These are phyloP conservation scores for Magallana angulata DNA, from an alignment of 1,140 invertebrate genomes.

Conservation along the genomic window DNA sequence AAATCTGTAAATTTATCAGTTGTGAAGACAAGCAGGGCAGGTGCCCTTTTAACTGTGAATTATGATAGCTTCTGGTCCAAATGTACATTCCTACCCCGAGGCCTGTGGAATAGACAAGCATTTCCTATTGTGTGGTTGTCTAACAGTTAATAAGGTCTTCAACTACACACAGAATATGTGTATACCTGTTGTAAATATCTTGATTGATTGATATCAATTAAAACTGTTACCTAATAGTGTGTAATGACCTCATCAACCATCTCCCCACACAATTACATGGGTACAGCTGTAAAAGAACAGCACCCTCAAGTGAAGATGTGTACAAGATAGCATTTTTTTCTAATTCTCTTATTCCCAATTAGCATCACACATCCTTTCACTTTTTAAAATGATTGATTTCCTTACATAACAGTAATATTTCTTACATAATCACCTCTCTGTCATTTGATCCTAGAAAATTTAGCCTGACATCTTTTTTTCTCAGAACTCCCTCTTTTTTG, in stretches of 20 bases:
- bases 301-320: neutral
- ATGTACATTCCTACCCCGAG: conserved; percentile 15
- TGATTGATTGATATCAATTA: conserved; percentile 18
- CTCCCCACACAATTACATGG: too few species aligned
- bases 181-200: neutral
- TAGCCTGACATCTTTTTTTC: too few species aligned
- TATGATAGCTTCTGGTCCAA: conserved; percentile 33
- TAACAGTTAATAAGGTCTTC: conserved; percentile 14
- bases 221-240: neutral
- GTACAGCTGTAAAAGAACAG: neutral
- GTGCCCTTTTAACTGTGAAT: conserved; percentile 29
- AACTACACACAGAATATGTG: neutral
- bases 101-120: neutral
- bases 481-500: too few species aligned
- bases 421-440: too few species aligned
- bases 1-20: conserved; percentile 26
- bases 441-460: too few species aligned
- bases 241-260: conserved; percentile 1
- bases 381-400: too few species aligned
- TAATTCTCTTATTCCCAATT: too few species aligned
- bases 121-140: conserved; percentile 25
- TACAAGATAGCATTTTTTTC: too few species aligned
- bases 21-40: conserved; percentile 1
- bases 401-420: too few species aligned
- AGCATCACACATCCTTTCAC: too few species aligned